Conservation (phyloP, 1,140 invertebrate genomes). For the Brachionus asplanchnoidis region DNA sequence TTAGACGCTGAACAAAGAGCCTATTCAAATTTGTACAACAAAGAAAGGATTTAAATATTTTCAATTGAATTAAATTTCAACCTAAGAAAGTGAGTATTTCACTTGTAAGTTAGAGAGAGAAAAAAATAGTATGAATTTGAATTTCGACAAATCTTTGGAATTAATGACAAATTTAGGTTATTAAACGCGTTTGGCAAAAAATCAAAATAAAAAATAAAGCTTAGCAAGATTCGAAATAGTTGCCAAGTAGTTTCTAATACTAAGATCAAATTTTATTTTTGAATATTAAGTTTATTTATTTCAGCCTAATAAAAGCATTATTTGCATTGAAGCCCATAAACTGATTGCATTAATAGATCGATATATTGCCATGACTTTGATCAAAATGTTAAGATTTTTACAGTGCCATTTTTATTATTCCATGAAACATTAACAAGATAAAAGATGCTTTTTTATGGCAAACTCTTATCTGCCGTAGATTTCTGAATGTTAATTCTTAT, state of each 20-base stretch:
- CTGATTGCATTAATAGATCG: background rate
- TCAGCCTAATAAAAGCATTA: background rate
- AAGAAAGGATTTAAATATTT: background rate
- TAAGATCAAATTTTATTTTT: background rate
- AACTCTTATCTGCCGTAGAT: background rate
- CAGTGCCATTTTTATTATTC: background rate
- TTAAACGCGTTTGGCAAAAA: background rate
- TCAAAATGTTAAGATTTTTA: background rate
- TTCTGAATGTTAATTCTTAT: background rate
- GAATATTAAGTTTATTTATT: background rate
- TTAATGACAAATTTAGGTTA: constrained; percentile 32
- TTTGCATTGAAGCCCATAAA: background rate
- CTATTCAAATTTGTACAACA: background rate
- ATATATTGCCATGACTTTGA: background rate
- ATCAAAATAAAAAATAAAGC: background rate
- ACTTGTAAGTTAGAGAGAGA: background rate
- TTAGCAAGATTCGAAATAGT: background rate
- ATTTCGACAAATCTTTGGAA: background rate
- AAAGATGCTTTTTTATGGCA: background rate
- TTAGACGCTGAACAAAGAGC: background rate
- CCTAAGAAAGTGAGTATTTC: background rate
- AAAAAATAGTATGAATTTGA: background rate
- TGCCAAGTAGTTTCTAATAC: background rate
- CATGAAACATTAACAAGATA: background rate
- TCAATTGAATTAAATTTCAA: constrained; percentile 20